phyloP scores from a whole-genome alignment of 2,797 vertebrate genomes.

The Epinephelus awoara region DNA sequence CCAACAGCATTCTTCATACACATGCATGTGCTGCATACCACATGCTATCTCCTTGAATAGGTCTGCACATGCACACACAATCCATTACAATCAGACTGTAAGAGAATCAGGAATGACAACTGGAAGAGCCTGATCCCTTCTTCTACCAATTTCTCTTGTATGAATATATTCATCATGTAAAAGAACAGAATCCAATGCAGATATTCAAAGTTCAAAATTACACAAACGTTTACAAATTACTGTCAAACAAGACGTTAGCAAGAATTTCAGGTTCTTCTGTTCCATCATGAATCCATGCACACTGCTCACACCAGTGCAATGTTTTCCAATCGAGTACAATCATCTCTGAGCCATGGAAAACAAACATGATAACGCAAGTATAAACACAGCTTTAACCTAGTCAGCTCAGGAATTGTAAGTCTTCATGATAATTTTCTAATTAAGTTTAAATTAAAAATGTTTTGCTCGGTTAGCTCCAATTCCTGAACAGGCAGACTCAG shows the following conservation, averaged over 20 bases:
- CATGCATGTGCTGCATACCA: constrained; percentile 72
- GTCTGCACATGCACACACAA: constrained; percentile 64
- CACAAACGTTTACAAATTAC: not conserved
- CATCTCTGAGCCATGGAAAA: not conserved
- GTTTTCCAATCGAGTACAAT: constrained; percentile 26
- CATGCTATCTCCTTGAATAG: constrained; percentile 55
- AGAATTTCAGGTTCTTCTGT: constrained; percentile 36
- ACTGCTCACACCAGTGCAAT: constrained; percentile 22
- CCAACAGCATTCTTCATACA: constrained; percentile 63
- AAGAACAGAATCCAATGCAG: not conserved
- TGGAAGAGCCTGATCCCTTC: constrained; percentile 40
- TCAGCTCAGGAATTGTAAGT: constrained; percentile 42
- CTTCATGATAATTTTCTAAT: not conserved
- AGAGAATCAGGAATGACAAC: constrained; percentile 25
- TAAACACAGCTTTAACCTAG: constrained; percentile 10
- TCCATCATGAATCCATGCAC: constrained; percentile 35
- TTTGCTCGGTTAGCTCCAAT: constrained; percentile 14
- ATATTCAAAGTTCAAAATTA: not conserved
- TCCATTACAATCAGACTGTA: constrained; percentile 4
- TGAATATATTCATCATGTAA: not conserved
- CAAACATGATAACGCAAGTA: not conserved
- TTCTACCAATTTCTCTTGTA: not conserved
- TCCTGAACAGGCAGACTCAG: constrained; percentile 38
- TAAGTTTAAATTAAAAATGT: not conserved
- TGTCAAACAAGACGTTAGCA: not conserved